phyloP scores from a whole-genome alignment of 2,797 vertebrate species.

The Dermochelys coriacea region DNA sequence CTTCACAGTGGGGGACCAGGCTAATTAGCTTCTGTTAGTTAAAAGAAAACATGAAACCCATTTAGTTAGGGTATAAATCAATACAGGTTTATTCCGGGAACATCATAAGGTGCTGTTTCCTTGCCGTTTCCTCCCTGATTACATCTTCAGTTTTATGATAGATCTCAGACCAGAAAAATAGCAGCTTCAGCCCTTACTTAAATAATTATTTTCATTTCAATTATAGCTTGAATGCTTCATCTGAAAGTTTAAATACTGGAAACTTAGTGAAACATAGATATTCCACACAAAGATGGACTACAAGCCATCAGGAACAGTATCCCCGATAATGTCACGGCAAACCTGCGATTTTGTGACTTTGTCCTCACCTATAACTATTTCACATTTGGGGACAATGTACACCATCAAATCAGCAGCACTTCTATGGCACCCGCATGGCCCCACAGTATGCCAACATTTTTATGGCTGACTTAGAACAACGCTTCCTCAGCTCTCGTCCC shows the following conservation, averaged over 20 bases:
- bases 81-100: background rate
- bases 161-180: background rate
- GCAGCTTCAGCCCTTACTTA: background rate
- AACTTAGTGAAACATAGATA: background rate
- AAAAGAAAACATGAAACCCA: conserved; percentile 62
- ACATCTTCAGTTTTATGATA: background rate
- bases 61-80: conserved; percentile 43
- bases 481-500: too few species aligned
- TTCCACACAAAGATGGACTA: too few species aligned
- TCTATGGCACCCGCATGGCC: too few species aligned
- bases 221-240: background rate
- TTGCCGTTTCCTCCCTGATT: background rate
- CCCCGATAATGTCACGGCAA: too few species aligned
- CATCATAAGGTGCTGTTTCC: background rate
- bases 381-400: too few species aligned
- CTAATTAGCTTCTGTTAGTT: conserved; percentile 78
- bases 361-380: too few species aligned
- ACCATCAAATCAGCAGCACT: too few species aligned
- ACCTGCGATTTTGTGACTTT: too few species aligned
- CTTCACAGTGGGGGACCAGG: conserved; percentile 60
- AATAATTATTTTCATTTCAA: conserved; percentile 2
- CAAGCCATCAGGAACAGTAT: too few species aligned
- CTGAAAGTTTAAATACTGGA: background rate
- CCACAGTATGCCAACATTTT: too few species aligned
- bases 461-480: too few species aligned